phyloP scores from a whole-genome alignment of 2,888 invertebrate species.

The Cyclophora punctaria region DNA sequence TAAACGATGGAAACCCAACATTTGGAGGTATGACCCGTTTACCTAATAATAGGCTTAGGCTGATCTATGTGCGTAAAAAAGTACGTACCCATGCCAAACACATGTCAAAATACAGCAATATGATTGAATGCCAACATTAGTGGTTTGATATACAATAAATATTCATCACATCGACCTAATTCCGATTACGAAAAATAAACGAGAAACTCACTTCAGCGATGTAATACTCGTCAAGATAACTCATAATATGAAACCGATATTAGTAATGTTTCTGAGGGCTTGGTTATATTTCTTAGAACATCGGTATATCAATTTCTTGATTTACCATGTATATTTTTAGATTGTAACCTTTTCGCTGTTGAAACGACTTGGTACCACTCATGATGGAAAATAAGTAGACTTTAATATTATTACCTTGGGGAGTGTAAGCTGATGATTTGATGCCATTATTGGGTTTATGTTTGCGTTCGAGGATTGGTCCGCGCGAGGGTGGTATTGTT shows the following conservation, averaged over 20 bases:
- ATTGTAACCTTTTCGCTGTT: too few relatives aligned
- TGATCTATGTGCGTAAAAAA: slow-evolving; percentile 26
- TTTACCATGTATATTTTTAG: too few relatives aligned
- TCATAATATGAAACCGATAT: too few relatives aligned
- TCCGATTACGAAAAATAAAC: too few relatives aligned
- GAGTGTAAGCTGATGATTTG: slow-evolving; percentile 8
- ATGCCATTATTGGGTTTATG: slow-evolving; percentile 11
- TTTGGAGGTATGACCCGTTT: slow-evolving; percentile 17
- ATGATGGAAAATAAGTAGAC: slow-evolving; percentile 3
- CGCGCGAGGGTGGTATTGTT: slow-evolving; percentile 4
- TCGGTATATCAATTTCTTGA: too few relatives aligned
- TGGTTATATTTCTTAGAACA: too few relatives aligned
- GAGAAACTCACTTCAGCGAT: too few relatives aligned
- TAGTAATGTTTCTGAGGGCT: too few relatives aligned
- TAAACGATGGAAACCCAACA: neutral
- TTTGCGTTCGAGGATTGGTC: slow-evolving; percentile 5
- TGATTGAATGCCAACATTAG: slow-evolving; percentile 11
- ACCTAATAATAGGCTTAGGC: slow-evolving; percentile 26
- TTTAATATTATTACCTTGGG: slow-evolving; percentile 7
- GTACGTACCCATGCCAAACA: slow-evolving; percentile 12
- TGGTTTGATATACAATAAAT: slow-evolving; percentile 6
- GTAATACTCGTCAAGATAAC: too few relatives aligned
- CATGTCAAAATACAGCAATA: slow-evolving; percentile 9
- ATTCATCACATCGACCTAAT: slow-evolving; percentile 1
- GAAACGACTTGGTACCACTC: neutral